These are phyloP conservation scores for Drosophila pseudotakahashii DNA, from an alignment of 2,888 invertebrate species.

Conservation along the genomic window DNA sequence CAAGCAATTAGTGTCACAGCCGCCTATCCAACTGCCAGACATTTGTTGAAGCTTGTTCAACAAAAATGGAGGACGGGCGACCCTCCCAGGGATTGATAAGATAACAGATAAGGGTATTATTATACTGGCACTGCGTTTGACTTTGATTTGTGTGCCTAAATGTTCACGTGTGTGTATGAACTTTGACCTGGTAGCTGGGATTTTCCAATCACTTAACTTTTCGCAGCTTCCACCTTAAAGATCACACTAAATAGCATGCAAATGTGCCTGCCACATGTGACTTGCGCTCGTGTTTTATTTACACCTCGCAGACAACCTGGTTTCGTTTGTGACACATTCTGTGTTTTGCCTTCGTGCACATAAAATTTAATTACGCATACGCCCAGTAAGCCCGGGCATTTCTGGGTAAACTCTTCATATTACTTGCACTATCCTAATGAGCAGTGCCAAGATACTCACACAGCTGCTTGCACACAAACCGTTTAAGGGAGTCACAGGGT, in stretches of 20 bases:
- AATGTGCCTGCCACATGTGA: constrained; percentile 1
- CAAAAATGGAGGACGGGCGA: constrained; percentile 13
- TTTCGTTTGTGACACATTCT: constrained; percentile 51
- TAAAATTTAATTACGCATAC: constrained; percentile 77
- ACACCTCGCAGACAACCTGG: constrained; percentile 52
- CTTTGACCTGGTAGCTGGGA: constrained; percentile 30
- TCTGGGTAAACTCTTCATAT: constrained; percentile 27
- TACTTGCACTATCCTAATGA: constrained; percentile 67
- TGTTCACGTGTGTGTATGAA: constrained; percentile 15
- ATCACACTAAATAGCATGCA: constrained; percentile 36
- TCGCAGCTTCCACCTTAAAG: constrained; percentile 29
- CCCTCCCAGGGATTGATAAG: constrained; percentile 42
- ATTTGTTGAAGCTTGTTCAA: constrained; percentile 59
- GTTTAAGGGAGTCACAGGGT: constrained; percentile 37
- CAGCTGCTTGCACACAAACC: constrained; percentile 6
- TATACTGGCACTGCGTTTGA: constrained; percentile 42
- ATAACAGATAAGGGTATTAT: constrained; percentile 53
- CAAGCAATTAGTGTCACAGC: constrained; percentile 74
- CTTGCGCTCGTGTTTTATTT: constrained; percentile 23
- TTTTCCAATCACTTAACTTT: constrained; percentile 66
- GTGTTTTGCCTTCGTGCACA: constrained; percentile 2
- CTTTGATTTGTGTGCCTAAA: constrained; percentile 31
- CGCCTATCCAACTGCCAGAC: constrained; percentile 28
- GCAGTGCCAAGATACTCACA: constrained; percentile 32
- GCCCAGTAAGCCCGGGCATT: constrained; percentile 34